Evolutionary conservation across 92 coral and sea anemone species (phyloP).

Genomic region (Porites cylindrica): DNA sequence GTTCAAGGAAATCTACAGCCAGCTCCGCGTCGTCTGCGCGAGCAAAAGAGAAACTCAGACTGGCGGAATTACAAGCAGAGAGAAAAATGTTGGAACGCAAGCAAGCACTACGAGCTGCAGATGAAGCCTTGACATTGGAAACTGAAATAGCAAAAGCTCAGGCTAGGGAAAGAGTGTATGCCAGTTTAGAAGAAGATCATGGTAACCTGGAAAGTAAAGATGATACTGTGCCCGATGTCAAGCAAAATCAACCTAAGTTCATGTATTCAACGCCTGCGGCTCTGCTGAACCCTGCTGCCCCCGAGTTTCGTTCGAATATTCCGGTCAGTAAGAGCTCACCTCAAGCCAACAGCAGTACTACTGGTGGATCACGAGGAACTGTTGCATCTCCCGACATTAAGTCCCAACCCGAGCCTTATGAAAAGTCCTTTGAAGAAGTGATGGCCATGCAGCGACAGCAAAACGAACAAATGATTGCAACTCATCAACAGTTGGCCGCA

Average conservation of each 20-base stretch:
- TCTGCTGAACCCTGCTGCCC: conserved; percentile 11
- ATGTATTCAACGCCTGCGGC: conserved; percentile 6
- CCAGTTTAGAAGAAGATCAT: conserved; percentile 21
- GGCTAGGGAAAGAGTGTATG: conserved; percentile 57
- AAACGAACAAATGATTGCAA: conserved; percentile 50
- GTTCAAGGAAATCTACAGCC: too few species aligned
- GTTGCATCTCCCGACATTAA: not conserved
- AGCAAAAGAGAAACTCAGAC: too few species aligned
- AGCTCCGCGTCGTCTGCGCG: too few species aligned
- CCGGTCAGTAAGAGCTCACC: not conserved
- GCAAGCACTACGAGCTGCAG: conserved; percentile 64
- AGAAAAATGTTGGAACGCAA: conserved; percentile 53
- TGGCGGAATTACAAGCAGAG: too few species aligned
- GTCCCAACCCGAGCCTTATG: not conserved
- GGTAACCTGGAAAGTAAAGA: conserved; percentile 9
- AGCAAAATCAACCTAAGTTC: conserved; percentile 10
- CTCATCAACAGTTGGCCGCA: conserved; percentile 65
- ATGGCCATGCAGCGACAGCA: conserved; percentile 45
- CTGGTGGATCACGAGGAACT: conserved; percentile 5
- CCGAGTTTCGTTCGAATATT: not conserved
- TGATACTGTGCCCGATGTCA: not conserved
- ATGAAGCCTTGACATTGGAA: conserved; percentile 50
- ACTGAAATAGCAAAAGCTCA: conserved; percentile 63
- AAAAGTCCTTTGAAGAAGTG: conserved; percentile 15
- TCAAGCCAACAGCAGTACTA: not conserved